These are phyloP conservation scores for Onychomys leucogaster DNA, from an alignment of 2,797 vertebrate genomes.

Conservation along the genomic window DNA sequence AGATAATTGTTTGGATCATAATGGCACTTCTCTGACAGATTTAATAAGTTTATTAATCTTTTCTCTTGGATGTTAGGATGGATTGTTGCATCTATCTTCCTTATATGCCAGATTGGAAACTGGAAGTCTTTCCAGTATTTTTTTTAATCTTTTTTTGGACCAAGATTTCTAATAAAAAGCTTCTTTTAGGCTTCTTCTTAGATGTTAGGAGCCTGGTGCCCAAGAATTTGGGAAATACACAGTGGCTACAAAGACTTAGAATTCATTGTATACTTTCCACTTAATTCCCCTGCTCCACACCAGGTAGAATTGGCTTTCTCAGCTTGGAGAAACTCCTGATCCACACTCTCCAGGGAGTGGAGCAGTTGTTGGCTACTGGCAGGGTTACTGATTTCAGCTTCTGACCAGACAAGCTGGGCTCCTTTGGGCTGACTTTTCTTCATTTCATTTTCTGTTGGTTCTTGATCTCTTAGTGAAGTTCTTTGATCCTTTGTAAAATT, in stretches of 20 bases:
- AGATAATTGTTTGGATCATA: background rate
- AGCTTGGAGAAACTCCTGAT: background rate
- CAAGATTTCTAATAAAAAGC: background rate
- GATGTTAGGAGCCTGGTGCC: background rate
- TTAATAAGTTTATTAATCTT: background rate
- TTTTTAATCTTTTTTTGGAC: background rate
- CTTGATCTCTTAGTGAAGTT: background rate
- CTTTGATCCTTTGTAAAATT: background rate
- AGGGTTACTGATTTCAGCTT: background rate
- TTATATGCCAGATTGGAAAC: background rate
- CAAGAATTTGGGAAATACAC: background rate
- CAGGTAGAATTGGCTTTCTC: background rate
- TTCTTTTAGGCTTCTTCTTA: background rate
- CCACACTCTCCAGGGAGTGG: background rate
- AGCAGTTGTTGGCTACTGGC: background rate
- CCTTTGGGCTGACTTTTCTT: background rate
- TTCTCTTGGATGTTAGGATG: background rate
- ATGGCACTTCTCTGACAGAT: background rate
- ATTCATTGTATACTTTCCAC: background rate
- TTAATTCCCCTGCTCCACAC: background rate
- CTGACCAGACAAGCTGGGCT: background rate
- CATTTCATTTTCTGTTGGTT: background rate
- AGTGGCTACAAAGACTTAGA: background rate
- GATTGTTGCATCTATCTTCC: background rate
- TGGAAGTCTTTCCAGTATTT: background rate